These are phyloP conservation scores for Agrotis puta DNA, from an alignment of 2,888 invertebrate species.

Conservation along the genomic window DNA sequence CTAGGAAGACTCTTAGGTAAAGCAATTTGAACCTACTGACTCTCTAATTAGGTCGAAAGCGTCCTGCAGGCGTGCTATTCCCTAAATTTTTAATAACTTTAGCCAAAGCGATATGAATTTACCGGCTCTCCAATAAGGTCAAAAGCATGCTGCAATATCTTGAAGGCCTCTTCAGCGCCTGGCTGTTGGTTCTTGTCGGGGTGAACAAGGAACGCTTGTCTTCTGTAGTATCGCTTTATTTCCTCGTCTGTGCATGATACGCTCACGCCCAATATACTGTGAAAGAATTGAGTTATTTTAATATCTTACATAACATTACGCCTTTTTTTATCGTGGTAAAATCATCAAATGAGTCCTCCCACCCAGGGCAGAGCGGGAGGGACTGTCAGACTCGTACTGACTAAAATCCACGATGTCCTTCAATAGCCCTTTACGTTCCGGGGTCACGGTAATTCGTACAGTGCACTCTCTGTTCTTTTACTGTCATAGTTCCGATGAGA, in stretches of 20 bases:
- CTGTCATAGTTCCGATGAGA: too few species aligned
- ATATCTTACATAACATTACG: not conserved
- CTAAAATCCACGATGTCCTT: too few species aligned
- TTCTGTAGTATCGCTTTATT: constrained; percentile 97
- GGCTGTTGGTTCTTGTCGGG: constrained; percentile 99
- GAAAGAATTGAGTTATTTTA: constrained; percentile 14
- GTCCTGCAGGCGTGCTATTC: not conserved
- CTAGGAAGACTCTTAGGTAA: too few species aligned
- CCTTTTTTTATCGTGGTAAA: too few species aligned
- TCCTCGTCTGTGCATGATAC: constrained; percentile 97
- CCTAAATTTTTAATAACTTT: not conserved
- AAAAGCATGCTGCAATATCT: constrained; percentile 98
- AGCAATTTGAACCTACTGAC: constrained; percentile 94
- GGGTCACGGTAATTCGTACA: too few species aligned
- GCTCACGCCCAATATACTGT: constrained; percentile 96
- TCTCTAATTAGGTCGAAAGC: constrained; percentile 98
- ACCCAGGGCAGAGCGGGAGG: too few species aligned
- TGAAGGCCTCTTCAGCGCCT: constrained; percentile 98
- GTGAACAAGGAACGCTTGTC: constrained; percentile 98
- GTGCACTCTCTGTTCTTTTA: too few species aligned
- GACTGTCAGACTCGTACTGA: too few species aligned
- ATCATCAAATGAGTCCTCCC: too few species aligned
- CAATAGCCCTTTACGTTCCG: too few species aligned
- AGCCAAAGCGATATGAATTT: constrained; percentile 74
- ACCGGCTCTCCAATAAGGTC: constrained; percentile 98